Conservation (phyloP, 2,113 vertebrate species). For the Platycercus adscitus region DNA sequence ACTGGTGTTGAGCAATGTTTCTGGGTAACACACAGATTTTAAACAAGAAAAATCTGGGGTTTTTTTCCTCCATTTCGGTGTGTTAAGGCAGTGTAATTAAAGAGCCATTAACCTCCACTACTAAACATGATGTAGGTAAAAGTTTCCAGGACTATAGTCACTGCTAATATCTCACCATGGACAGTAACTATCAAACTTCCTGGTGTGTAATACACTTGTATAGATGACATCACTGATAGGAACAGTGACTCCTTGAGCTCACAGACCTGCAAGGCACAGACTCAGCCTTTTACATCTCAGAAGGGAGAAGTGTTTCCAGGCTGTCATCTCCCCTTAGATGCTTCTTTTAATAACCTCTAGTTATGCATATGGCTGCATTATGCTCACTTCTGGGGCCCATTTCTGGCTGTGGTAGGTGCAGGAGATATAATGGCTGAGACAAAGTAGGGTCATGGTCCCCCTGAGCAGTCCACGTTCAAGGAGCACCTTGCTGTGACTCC, state of each 20-base stretch:
- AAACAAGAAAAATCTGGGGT: rapidly evolving
- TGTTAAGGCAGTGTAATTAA: not conserved
- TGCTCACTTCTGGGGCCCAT: not conserved
- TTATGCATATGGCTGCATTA: not conserved
- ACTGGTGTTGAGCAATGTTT: not conserved
- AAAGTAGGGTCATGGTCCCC: not conserved
- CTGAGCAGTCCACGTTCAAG: rapidly evolving
- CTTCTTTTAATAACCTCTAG: not conserved
- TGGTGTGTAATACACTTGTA: not conserved
- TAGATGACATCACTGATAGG: not conserved
- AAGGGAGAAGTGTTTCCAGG: not conserved
- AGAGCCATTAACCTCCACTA: not conserved
- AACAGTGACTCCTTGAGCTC: not conserved
- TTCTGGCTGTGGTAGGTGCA: not conserved
- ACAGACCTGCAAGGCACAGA: not conserved
- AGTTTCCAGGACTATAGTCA: not conserved
- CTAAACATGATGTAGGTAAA: not conserved
- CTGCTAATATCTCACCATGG: not conserved
- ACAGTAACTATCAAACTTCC: not conserved
- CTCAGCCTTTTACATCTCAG: not conserved
- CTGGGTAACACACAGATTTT: not conserved
- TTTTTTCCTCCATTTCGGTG: not conserved
- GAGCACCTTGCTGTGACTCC: not conserved
- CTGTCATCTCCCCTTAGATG: not conserved
- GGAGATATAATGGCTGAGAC: not conserved